phyloP scores from a whole-genome alignment of 2,113 vertebrate species.

The Monarcha castaneiventris region DNA sequence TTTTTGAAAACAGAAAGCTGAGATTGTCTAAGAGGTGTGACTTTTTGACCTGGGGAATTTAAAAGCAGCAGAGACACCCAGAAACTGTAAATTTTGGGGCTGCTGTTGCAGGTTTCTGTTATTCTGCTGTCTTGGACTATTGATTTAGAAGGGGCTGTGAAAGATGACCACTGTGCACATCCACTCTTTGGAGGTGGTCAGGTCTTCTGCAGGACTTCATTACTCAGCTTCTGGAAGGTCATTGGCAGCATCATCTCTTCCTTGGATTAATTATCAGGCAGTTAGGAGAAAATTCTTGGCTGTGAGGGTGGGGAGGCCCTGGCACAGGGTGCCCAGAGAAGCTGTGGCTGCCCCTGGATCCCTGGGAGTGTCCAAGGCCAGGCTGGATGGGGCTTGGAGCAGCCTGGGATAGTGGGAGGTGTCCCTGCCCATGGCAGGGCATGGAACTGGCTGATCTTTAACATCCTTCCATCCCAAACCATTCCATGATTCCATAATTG shows the following conservation, averaged over 20 bases:
- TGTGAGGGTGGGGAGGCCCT: accelerated
- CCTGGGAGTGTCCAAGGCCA: neutral
- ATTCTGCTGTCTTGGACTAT: neutral
- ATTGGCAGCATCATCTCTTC: neutral
- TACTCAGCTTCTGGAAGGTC: neutral
- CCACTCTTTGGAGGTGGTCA: neutral
- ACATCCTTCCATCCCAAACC: neutral
- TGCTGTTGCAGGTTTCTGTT: neutral
- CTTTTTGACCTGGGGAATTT: neutral
- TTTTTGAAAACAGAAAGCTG: neutral
- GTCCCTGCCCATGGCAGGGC: too few relatives aligned
- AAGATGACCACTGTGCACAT: neutral
- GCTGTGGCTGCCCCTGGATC: neutral
- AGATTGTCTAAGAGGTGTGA: neutral
- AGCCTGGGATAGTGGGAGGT: accelerated
- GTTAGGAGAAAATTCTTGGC: neutral
- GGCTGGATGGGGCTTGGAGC: accelerated
- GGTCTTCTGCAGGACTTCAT: neutral
- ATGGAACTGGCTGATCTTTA: accelerated
- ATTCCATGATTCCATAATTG: neutral
- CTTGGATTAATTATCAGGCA: neutral
- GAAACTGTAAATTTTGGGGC: neutral
- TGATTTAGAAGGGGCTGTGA: neutral
- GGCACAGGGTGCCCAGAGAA: neutral
- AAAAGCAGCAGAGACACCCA: neutral